These are phyloP conservation scores for Oxyruncus cristatus DNA, from an alignment of 2,113 vertebrate species.

Conservation along the genomic window DNA sequence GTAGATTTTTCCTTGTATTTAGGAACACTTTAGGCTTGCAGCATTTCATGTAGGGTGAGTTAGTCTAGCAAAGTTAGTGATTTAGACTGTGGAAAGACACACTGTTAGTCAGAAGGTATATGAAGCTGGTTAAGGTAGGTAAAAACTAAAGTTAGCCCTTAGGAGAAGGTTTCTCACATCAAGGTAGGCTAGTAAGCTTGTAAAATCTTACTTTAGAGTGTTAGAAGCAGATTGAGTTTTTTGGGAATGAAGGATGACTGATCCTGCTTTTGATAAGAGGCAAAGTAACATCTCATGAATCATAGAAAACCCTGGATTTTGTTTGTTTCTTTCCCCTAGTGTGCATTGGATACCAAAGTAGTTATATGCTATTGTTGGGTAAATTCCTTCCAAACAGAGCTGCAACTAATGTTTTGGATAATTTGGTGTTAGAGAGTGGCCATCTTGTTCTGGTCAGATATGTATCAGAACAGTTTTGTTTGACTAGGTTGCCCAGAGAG, in stretches of 20 bases:
- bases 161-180: not conserved
- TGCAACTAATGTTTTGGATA: not conserved
- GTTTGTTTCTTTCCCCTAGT: not conserved
- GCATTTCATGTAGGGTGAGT: not conserved
- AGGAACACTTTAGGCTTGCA: not conserved
- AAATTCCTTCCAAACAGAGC: not conserved
- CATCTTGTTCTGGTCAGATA: not conserved
- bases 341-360: not conserved
- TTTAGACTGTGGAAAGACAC: not conserved
- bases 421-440: not conserved
- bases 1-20: not conserved
- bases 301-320: not conserved
- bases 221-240: not conserved
- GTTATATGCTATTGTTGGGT: rapidly evolving
- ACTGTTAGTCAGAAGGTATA: not conserved
- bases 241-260: not conserved
- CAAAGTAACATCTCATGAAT: not conserved
- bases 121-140: not conserved
- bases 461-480: not conserved
- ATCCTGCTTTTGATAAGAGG: not conserved
- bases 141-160: not conserved
- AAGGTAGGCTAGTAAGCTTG: not conserved
- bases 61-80: not conserved
- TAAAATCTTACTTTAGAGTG: not conserved
- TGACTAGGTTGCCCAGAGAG: not conserved